Evolutionary conservation across 2,888 invertebrate genomes (phyloP), one percentile per base, ranked within the genome.

Genomic region (Muschampia plurimacula): DNA sequence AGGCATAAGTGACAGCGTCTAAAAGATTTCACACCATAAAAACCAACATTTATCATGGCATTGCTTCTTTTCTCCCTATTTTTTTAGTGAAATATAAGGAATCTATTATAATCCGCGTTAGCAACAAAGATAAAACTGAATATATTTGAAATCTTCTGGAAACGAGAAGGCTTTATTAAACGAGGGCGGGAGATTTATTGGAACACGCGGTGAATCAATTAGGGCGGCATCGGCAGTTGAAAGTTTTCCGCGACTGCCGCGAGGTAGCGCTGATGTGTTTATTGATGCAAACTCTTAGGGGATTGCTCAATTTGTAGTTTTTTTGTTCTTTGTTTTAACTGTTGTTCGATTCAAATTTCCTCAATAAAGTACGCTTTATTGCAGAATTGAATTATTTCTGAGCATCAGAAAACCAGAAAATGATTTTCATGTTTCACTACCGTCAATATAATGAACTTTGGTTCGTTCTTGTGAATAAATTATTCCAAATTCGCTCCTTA

Each of bases 101-200:
- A 44, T 55, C 36, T 46, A 65, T 57, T 70, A 65, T 39, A 70
- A 65, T 70, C 65, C 44, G 39, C 52, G 52, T 64, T 36, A 62
- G 62, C 57, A 32, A 41, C 8, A 39, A 49, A 79, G 83, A 86
- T 86, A 86, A 86, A 86, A 85, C 83, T 84, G 83, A 82, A 86
- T 85, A 84, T 85, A 85, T 86, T 82, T 79, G 77, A 82, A 81
- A 82, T 84, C 85, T 84, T 84, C 84, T 83, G 81, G 83, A 74
- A 74, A 81, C 82, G 79, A 80, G 64, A 59, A 70, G 65, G 65
- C 57, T 71, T 71, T 71, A 71, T 71, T 71, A 71, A 66, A 71
- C 39, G 39, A n/a, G 62, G n/a, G 39, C n/a, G 59, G 32, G 62
- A 62, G 36, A 62, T 62, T 62, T 62, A 62, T 62, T 62, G 62